Evolutionary conservation across 2,888 invertebrate genomes (phyloP), one percentile per base, ranked within the genome.

Genomic region (Tholera decimalis): DNA sequence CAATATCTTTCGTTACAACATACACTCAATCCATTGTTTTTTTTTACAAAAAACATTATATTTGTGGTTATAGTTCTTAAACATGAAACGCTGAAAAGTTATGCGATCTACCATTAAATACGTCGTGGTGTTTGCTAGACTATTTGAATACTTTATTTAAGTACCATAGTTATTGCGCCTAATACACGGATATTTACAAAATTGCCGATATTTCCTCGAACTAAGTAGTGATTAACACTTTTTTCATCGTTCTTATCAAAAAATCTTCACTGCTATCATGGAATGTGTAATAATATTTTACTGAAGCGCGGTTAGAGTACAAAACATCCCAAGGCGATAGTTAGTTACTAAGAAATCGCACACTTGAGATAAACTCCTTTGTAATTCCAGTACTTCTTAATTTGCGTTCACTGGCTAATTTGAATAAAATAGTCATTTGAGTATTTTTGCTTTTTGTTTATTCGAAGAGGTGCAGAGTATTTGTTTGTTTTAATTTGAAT

Each of bases 371-470:
- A 76, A 81, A 83, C 70, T 88, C 81, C 75, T 83, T 81, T 80
- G 72, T 82, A 83, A 83, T 83, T 81, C 68, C 62, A 82, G 82
- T 83, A 80, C 72, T 85, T 85, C 86, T 86, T 88, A 88, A 88
- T 88, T 87, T 86, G 75, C 77, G 82, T 85, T 83, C 68, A 74
- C 70, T 69, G 67, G 74, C 68, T 84, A 85, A 88, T 88, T 88
- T 88, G 77, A 86, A 86, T 85, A 80, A 84, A 84, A 83, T 75
- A 54, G 64, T 74, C 78, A 73, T 80, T 83, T 63, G 60, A 50
- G 57, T 67, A 73, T 80, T 69, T 82, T 81, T 74, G 59, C 49
- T 60, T 62, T 64, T 65, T 56, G 33, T 51, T 65, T 53, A 28
- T 63, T 57, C 0, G 4, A 35, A 44, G 28, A 20, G 28, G 43